Percentiles rank a stretch among this genome's conserved stretches.
Conservation (phyloP, 2,797 vertebrate species). For the Denticeps clupeoides region DNA sequence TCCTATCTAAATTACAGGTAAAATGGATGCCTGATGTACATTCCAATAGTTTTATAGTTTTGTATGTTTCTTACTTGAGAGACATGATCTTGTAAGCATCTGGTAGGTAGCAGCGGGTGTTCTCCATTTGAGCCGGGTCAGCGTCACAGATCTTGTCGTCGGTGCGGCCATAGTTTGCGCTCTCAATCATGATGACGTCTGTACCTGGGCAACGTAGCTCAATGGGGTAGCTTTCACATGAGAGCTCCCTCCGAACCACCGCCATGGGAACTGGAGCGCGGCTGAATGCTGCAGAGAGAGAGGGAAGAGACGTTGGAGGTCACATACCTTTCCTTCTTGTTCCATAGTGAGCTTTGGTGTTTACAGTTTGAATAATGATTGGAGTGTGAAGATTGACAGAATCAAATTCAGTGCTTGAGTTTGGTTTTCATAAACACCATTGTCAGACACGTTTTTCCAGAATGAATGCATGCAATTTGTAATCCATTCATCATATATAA, state of each 20-base stretch:
- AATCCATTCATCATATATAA: too few species aligned
- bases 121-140: conserved; percentile 98
- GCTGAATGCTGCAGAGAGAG: conserved; percentile 68
- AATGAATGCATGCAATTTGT: too few species aligned
- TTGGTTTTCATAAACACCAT: too few species aligned
- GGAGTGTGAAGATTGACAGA: too few species aligned
- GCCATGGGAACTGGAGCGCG: conserved; percentile 93
- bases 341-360: too few species aligned
- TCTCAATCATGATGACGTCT: conserved; percentile 98
- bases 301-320: neutral
- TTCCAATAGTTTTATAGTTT: too few species aligned
- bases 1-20: too few species aligned
- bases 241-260: conserved; percentile 92
- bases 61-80: conserved; percentile 79
- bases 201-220: conserved; percentile 96
- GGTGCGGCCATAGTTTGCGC: conserved; percentile 95
- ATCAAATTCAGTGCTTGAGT: neutral
- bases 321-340: too few species aligned
- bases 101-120: conserved; percentile 94
- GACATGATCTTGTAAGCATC: conserved; percentile 99
- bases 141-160: conserved; percentile 98
- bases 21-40: too few species aligned
- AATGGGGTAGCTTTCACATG: conserved; percentile 95
- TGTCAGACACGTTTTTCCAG: too few species aligned
- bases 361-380: too few species aligned